Conservation (phyloP, 2,888 invertebrate species). For the Dioctria rufipes region DNA sequence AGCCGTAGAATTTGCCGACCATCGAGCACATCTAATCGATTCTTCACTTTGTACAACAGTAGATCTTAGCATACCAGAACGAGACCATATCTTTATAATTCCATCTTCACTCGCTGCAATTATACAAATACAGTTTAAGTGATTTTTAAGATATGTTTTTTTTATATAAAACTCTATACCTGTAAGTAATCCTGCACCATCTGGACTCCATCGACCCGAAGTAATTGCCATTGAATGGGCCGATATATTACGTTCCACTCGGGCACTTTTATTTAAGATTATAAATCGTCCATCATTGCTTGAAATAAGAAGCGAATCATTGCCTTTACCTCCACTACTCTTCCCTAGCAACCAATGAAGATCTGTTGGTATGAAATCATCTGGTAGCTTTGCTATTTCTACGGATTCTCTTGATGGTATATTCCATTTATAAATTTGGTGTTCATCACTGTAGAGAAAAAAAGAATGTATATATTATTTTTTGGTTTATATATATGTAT, state of each 20-base stretch:
- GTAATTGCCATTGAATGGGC: slow-evolving; percentile 95
- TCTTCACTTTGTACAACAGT: slow-evolving; percentile 87
- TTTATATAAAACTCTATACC: slow-evolving; percentile 7
- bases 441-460: slow-evolving; percentile 84
- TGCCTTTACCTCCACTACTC: slow-evolving; percentile 68
- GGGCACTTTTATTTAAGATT: slow-evolving; percentile 88
- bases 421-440: slow-evolving; percentile 91
- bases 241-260: slow-evolving; percentile 92
- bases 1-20: slow-evolving; percentile 82
- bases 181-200: slow-evolving; percentile 92
- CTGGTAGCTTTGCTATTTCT: slow-evolving; percentile 83
- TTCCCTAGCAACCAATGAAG: slow-evolving; percentile 84
- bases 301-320: slow-evolving; percentile 87
- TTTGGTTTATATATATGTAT: too few relatives aligned
- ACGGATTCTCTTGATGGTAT: slow-evolving; percentile 84
- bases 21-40: slow-evolving; percentile 88
- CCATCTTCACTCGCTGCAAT: slow-evolving; percentile 94
- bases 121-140: slow-evolving; percentile 7
- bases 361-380: slow-evolving; percentile 90
- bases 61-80: slow-evolving; percentile 93
- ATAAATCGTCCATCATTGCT: slow-evolving; percentile 93
- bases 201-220: slow-evolving; percentile 93
- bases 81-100: slow-evolving; percentile 95
- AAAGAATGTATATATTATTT: neutral
- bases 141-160: neutral